phyloP scores from a whole-genome alignment of 2,888 invertebrate species.

The Odontocerum albicorne region DNA sequence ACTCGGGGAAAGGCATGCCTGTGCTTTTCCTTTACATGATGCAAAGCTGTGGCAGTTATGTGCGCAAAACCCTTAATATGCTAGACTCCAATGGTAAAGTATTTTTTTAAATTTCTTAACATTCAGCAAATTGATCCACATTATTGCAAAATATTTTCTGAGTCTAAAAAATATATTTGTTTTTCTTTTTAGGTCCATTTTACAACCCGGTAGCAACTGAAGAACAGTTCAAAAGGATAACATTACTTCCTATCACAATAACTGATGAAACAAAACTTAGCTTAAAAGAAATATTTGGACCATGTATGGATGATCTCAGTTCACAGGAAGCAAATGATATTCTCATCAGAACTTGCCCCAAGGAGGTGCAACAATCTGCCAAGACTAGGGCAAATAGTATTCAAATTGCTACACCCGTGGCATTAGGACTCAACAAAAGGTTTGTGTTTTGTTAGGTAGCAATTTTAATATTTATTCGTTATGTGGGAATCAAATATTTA shows the following conservation, averaged over 20 bases:
- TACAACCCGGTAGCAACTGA: conserved; percentile 64
- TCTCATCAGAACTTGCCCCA: conserved; percentile 72
- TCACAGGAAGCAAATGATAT: conserved; percentile 80
- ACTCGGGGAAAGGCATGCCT: conserved; percentile 75
- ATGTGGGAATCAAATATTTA: no score
- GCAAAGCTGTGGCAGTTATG: conserved; percentile 65
- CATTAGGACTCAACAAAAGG: conserved; percentile 18
- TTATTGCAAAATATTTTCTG: neutral
- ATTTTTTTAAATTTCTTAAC: neutral
- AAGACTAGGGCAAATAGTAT: conserved; percentile 44
- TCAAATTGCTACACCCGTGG: conserved; percentile 13
- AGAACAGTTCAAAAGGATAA: conserved; percentile 73
- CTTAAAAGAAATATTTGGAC: conserved; percentile 65
- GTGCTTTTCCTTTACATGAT: conserved; percentile 80
- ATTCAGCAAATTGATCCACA: neutral
- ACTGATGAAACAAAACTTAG: conserved; percentile 65
- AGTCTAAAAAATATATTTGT: neutral
- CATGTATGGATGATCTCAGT: conserved; percentile 67
- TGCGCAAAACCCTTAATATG: conserved; percentile 74
- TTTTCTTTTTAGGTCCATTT: conserved; percentile 49
- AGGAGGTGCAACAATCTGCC: conserved; percentile 52
- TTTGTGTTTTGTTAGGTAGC: no score
- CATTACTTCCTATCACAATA: conserved; percentile 71
- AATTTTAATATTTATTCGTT: no score
- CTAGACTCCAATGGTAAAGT: conserved; percentile 51